phyloP scores from a whole-genome alignment of 2,113 vertebrate species.

The Hemiscyllium ocellatum region DNA sequence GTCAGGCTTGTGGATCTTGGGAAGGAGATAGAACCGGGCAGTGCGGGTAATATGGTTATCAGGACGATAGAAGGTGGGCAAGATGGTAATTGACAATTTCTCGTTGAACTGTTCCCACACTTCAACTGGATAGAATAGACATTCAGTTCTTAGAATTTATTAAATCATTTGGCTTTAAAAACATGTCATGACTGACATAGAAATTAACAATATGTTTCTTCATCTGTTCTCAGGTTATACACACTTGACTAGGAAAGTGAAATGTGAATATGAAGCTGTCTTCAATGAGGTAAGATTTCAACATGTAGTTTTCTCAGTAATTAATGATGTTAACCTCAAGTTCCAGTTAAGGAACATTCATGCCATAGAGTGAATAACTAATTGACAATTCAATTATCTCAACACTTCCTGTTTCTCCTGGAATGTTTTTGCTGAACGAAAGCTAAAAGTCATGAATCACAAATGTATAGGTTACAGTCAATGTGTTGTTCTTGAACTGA shows the following conservation, averaged over 20 bases:
- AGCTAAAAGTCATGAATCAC: neutral
- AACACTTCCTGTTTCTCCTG: neutral
- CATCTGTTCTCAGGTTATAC: constrained; percentile 63
- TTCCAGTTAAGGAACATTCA: neutral
- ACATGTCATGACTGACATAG: neutral
- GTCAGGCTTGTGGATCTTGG: no score
- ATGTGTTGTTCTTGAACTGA: neutral
- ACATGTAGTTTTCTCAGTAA: neutral
- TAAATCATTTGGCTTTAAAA: neutral
- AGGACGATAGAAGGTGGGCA: neutral
- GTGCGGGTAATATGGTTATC: neutral
- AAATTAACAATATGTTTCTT: constrained; percentile 35
- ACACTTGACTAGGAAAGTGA: constrained; percentile 75
- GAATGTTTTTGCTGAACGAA: neutral
- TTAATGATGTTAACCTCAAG: neutral
- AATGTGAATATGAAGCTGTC: constrained; percentile 63
- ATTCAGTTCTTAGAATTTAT: neutral
- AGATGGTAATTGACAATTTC: neutral
- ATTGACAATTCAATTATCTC: neutral
- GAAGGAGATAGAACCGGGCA: no score
- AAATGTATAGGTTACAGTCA: neutral
- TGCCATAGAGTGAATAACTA: neutral
- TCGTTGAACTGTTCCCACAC: neutral
- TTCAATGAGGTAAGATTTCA: constrained; percentile 71
- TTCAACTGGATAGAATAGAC: neutral